Base-by-base conservation (phyloP, 2,888 invertebrate species). In the Biston stratarius region DNA sequence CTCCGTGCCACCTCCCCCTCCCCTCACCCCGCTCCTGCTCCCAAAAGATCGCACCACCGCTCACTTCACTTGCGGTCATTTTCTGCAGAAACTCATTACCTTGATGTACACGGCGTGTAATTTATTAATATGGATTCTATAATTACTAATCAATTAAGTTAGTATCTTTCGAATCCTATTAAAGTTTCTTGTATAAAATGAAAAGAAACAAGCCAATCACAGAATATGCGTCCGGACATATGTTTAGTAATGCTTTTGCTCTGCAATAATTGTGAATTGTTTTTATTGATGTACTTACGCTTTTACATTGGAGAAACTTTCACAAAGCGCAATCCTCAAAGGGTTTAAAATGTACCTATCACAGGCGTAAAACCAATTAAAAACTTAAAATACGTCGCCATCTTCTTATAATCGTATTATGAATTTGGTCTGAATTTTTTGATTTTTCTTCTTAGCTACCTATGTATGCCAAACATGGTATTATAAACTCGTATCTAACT, bases 11-110 rank as follows among this genome's bases (percentile, higher is more conserved):
- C 75, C 77, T 72, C 77, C 69, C 80, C 79, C 77, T 77, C 74
- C 79, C 71, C 73, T 67, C 72, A 65, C 73, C 71, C 72, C 61
- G 71, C 71, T 70, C 75, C 75, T 63, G 45, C 57, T 53, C 69
- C 77, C 71, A 71, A 80, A 53, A 77, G 77, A 81, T 75, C 75
- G 69, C 77, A 72, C 72, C 77, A 80, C 80, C 81, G 82, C 81
- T 82, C 81, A 82, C 82, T 85, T 82, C 81, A 82, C 82, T 85
- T 77, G 81, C 82, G 83, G 82, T 84, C 82, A 83, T 81, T 82
- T 82, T 79, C 81, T 83, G 78, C 82, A 83, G 76, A 76, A 83
- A 79, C 80, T 83, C 78, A 83, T 87, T 85, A 85, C 79, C 73
- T 77, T 81, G 78, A 83, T 83, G 79, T 70, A 71, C 55, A 33